phyloP scores from a whole-genome alignment of 2,888 invertebrate genomes.

The Drosophila mercatorum region DNA sequence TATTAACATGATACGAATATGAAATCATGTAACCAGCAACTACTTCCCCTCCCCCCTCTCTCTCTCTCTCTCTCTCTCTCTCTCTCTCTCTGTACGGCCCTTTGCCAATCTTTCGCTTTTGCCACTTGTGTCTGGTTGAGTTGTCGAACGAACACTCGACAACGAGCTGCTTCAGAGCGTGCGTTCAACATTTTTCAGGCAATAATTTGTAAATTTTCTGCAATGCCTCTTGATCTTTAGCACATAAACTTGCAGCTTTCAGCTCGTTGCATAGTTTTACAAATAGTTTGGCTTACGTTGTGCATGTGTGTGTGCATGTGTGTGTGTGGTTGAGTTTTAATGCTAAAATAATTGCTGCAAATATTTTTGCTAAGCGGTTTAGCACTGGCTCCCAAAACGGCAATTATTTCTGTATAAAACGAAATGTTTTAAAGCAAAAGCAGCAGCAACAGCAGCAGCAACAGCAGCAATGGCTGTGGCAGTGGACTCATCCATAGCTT shows the following conservation, averaged over 20 bases:
- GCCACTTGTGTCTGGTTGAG: constrained; percentile 62
- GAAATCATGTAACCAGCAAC: constrained; percentile 18
- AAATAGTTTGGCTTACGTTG: constrained; percentile 10
- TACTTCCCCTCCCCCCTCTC: background rate
- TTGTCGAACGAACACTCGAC: constrained; percentile 49
- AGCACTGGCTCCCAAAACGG: constrained; percentile 33
- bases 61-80: background rate
- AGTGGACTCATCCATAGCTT: background rate
- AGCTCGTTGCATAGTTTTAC: constrained; percentile 50
- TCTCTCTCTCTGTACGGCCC: background rate
- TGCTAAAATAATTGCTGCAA: constrained; percentile 69
- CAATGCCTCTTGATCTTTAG: constrained; percentile 63
- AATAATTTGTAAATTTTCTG: constrained; percentile 60
- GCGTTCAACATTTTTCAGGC: constrained; percentile 45
- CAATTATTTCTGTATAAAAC: constrained; percentile 38
- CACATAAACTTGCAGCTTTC: constrained; percentile 64
- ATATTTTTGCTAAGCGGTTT: constrained; percentile 65
- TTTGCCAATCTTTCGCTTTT: constrained; percentile 23
- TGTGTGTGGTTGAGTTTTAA: constrained; percentile 59
- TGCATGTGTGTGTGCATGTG: background rate
- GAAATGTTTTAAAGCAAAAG: constrained; percentile 16
- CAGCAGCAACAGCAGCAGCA: background rate
- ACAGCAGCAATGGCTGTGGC: background rate
- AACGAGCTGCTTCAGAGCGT: constrained; percentile 38
- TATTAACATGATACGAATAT: constrained; percentile 53